Percentiles rank a stretch among this genome's conserved stretches.
phyloP scores from a whole-genome alignment of 2,888 invertebrate genomes.

The Yponomeuta cagnagella region DNA sequence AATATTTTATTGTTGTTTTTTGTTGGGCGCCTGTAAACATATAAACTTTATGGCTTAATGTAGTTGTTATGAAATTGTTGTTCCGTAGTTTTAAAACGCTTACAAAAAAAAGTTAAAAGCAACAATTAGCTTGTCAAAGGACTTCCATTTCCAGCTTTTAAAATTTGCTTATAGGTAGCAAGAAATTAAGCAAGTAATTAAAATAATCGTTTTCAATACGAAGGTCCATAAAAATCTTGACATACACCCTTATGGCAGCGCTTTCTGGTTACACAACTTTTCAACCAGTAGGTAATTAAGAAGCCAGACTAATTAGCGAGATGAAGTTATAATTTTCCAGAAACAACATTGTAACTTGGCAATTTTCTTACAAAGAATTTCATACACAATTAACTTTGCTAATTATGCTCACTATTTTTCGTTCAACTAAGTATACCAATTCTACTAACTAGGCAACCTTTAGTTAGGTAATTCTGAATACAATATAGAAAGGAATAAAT shows the following conservation, averaged over 20 bases:
- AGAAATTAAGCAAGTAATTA: constrained; percentile 1
- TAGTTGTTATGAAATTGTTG: not conserved
- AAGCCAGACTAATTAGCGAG: not conserved
- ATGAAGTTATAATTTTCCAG: not conserved
- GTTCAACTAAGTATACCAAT: not conserved
- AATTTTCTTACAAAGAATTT: constrained; percentile 1
- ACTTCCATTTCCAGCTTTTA: not conserved
- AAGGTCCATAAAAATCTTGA: constrained; percentile 1
- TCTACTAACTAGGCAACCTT: too few relatives aligned
- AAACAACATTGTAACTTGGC: not conserved
- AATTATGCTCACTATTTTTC: not conserved
- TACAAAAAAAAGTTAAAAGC: not conserved
- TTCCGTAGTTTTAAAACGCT: not conserved
- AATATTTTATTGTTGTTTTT: constrained; percentile 21
- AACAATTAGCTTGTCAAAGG: not conserved
- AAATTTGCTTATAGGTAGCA: too few relatives aligned
- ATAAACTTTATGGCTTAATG: not conserved
- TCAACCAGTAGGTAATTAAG: constrained; percentile 1
- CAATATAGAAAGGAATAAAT: too few relatives aligned
- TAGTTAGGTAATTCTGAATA: too few relatives aligned
- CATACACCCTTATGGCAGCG: not conserved
- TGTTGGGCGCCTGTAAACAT: not conserved
- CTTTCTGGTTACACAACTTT: not conserved
- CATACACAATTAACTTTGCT: not conserved
- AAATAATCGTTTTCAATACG: constrained; percentile 1